A percentile compares a stretch with the other conserved stretches of the same genome.
phyloP scores from a whole-genome alignment of 2,888 invertebrate genomes.

The Rambutsinella grinnellia region DNA sequence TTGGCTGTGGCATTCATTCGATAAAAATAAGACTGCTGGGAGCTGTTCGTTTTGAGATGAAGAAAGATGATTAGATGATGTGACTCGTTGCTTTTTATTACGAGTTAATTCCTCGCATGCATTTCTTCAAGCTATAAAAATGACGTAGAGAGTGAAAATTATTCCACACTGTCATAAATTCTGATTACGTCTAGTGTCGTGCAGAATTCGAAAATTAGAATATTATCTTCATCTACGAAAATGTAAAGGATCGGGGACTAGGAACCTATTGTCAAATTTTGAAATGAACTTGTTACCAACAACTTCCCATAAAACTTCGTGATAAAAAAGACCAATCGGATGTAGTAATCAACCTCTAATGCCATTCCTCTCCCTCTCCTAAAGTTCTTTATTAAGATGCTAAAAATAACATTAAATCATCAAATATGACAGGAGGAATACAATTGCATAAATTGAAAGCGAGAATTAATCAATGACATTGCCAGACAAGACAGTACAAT shows the following conservation, averaged over 20 bases:
- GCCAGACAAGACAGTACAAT: not conserved
- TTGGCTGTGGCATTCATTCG: not conserved
- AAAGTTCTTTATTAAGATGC: no score
- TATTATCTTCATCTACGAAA: conserved; percentile 8
- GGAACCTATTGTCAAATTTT: no score
- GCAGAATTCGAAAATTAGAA: conserved; percentile 19
- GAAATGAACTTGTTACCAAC: not conserved
- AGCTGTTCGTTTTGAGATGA: conserved; percentile 21
- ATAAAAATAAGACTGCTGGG: conserved; percentile 13
- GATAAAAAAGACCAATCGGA: not conserved
- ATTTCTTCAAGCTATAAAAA: conserved; percentile 19
- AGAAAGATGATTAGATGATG: not conserved
- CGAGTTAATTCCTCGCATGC: conserved; percentile 28
- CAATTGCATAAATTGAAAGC: not conserved
- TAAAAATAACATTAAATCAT: no score
- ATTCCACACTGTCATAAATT: conserved; percentile 31
- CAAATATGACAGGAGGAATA: not conserved
- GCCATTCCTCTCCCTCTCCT: not conserved
- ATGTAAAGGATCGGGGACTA: not conserved
- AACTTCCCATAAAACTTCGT: not conserved
- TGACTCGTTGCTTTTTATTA: conserved; percentile 34
- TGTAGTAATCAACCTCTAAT: conserved; percentile 4
- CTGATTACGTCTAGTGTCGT: conserved; percentile 18
- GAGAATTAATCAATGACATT: conserved; percentile 22
- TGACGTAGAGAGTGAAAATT: conserved; percentile 34